Evolutionary conservation across 2,888 invertebrate species (phyloP).

Genomic region (Thyatira batis): DNA sequence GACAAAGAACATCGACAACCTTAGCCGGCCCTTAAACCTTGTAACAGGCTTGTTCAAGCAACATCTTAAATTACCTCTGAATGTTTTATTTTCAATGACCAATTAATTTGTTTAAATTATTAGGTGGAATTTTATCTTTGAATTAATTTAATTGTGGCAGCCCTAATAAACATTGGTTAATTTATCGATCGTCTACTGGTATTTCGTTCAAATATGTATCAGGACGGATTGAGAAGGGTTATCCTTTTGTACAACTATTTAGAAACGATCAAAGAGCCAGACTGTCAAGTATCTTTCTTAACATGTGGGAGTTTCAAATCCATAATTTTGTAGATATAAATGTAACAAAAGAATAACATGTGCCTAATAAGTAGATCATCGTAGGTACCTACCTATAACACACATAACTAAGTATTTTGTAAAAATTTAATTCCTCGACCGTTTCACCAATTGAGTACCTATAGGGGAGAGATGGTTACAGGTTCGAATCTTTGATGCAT

Average conservation of each 20-base stretch:
- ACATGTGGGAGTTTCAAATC: background rate
- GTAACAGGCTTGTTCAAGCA: slow-evolving; percentile 10
- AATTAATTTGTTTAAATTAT: background rate
- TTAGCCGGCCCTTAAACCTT: background rate
- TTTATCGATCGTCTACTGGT: background rate
- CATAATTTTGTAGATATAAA: background rate
- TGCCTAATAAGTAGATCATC: too few relatives aligned
- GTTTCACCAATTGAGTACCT: too few relatives aligned
- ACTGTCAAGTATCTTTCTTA: background rate
- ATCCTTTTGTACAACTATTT: background rate
- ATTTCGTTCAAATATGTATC: background rate
- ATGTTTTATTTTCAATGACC: slow-evolving; percentile 20
- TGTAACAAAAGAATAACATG: too few relatives aligned
- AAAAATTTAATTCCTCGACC: too few relatives aligned
- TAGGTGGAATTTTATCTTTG: background rate
- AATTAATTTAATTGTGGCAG: background rate
- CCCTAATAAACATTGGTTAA: background rate
- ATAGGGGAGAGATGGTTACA: too few relatives aligned
- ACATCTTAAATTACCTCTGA: slow-evolving; percentile 16
- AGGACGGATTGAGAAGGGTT: background rate
- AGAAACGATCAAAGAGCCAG: background rate
- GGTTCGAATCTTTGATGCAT: too few relatives aligned
- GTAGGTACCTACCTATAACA: too few relatives aligned
- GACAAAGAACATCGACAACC: slow-evolving; percentile 44
- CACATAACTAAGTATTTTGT: too few relatives aligned